Evolutionary conservation across 2,888 invertebrate species (phyloP), one percentile per base, ranked within the genome.

Genomic region (Ophion obscuratus): DNA sequence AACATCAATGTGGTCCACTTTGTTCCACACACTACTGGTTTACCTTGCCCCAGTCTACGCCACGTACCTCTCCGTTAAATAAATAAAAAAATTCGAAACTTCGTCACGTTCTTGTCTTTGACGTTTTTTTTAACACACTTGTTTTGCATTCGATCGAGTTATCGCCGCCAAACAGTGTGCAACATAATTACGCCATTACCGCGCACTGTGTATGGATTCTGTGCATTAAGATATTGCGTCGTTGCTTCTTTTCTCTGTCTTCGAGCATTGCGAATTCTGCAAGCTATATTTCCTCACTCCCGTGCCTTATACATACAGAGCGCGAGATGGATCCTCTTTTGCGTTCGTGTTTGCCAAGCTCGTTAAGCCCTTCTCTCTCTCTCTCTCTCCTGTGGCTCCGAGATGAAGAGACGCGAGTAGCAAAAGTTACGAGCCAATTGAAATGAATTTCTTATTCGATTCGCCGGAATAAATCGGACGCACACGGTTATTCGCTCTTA

Each of bases 211-310:
- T 67, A 68, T 57, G 88, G 82, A 85, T 85, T 85, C 86, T 87
- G 88, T 87, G 89, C 90, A 90, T 91, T 89, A 90, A 90, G 89
- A 91, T 88, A 90, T 90, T 88, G 88, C 84, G 82, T 87, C 89
- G 89, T 90, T 90, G 85, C 90, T 53, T 14, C 36, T 59, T 73
- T 68, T 66, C 57, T 73, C 40, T 74, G 53, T 81, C 80, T 83
- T 78, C 17, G 62, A 57, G 44, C 53, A 36, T 76, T 67, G 75
- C 82, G 44, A 80, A 80, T 73, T 44, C 73, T 44, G 2, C 89
- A 5, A 77, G 62, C 87, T 81, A 83, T 88, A 87, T 91, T 92
- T 90, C 90, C 87, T 88, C 91, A 91, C 88, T 88, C 88, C 83
- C 88, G n/a, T 66, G 73, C 73, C 73, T 74, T 81, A 66, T 81